Percentiles rank a stretch among this genome's conserved stretches.
phyloP scores from a whole-genome alignment of 2,113 vertebrate genomes.

The Casuarius casuarius region DNA sequence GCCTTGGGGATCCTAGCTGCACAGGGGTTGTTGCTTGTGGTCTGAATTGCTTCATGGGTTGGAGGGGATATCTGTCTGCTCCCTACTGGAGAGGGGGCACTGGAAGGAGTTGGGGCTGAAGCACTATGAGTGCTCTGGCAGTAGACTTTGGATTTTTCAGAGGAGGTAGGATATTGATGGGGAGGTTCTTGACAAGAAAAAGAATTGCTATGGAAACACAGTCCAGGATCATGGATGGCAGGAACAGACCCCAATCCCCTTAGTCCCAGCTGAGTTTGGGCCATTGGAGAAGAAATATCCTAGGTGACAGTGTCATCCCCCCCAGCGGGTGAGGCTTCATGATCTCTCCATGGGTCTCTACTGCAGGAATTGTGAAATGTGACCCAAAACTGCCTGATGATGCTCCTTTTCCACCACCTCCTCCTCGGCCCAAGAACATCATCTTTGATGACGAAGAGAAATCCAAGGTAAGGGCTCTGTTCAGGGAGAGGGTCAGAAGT shows the following conservation, averaged over 20 bases:
- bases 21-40: neutral
- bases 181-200: neutral
- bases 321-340: neutral
- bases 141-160: neutral
- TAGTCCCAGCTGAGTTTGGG: neutral
- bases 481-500: neutral
- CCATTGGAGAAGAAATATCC: neutral
- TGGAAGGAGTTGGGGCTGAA: neutral
- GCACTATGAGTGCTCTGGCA: neutral
- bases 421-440: constrained; percentile 87
- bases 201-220: neutral
- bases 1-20: neutral
- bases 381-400: constrained; percentile 91
- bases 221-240: neutral
- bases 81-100: neutral
- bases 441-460: constrained; percentile 98
- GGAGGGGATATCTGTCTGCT: neutral
- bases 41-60: neutral
- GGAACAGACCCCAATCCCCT: neutral
- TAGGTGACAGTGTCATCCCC: neutral
- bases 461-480: constrained; percentile 87
- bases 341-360: neutral
- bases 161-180: neutral
- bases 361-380: constrained; percentile 92
- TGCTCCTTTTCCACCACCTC: constrained; percentile 79